Percentiles rank a stretch among this genome's conserved stretches.
Evolutionary conservation across 2,888 invertebrate genomes (phyloP).

Genomic region (Parochlus steinenii): DNA sequence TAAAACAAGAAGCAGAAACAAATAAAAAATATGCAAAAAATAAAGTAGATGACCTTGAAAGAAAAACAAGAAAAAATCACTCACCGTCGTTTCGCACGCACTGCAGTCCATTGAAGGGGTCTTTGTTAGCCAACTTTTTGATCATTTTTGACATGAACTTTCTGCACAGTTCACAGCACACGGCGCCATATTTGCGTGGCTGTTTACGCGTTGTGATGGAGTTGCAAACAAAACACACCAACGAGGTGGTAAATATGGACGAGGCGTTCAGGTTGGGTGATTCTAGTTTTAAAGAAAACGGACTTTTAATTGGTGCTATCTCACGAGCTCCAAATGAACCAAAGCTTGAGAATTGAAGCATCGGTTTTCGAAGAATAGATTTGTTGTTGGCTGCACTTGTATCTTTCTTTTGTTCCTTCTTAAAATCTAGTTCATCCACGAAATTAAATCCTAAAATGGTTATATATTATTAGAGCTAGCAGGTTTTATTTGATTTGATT

Average conservation of each 20-base stretch:
- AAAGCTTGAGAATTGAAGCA: slow-evolving; percentile 21
- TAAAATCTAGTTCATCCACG: slow-evolving; percentile 7
- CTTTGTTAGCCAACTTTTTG: slow-evolving; percentile 39
- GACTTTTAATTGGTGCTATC: slow-evolving; percentile 23
- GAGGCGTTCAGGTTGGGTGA: slow-evolving; percentile 23
- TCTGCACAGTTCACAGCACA: slow-evolving; percentile 71
- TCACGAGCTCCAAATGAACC: slow-evolving; percentile 28
- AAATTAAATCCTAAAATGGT: slow-evolving; percentile 10
- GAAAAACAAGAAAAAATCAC: slow-evolving; percentile 2
- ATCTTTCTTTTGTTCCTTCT: slow-evolving; percentile 1
- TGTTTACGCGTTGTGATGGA: slow-evolving; percentile 49
- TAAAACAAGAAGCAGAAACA: slow-evolving; percentile 19
- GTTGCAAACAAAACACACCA: slow-evolving; percentile 10
- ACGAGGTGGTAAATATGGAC: slow-evolving; percentile 26
- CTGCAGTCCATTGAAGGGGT: slow-evolving; percentile 37
- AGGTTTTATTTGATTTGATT: too few species aligned
- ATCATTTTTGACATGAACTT: slow-evolving; percentile 74
- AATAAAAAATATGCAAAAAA: slow-evolving; percentile 3
- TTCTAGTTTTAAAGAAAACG: slow-evolving; percentile 15
- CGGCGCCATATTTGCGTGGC: slow-evolving; percentile 67
- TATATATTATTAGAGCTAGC: too few species aligned
- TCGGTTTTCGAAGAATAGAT: slow-evolving; percentile 11
- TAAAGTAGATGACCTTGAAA: not conserved
- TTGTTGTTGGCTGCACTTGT: not conserved
- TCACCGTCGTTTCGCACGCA: slow-evolving; percentile 51